A percentile compares a stretch with the other conserved stretches of the same genome.
These are phyloP conservation scores for Neolamprologus caudopunctatus DNA, from an alignment of 2,113 vertebrate species.

Conservation along the genomic window DNA sequence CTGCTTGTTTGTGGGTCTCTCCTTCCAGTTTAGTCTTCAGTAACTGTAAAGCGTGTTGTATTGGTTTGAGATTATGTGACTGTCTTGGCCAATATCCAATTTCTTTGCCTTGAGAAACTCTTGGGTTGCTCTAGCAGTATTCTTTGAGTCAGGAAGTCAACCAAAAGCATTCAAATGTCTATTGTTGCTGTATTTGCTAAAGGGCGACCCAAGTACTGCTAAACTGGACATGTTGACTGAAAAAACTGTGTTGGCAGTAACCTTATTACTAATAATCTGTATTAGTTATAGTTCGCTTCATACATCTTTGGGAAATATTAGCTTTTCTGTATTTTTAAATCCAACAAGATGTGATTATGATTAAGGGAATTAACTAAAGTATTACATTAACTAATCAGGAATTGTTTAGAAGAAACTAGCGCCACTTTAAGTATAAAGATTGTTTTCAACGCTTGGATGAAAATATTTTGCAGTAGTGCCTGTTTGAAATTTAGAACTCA, in stretches of 20 bases:
- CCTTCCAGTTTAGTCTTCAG: neutral
- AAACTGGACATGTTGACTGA: fast-evolving
- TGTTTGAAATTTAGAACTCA: neutral
- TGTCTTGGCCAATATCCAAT: neutral
- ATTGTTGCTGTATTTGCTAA: neutral
- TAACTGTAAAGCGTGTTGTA: neutral
- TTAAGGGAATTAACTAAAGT: neutral
- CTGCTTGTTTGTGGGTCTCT: neutral
- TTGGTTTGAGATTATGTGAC: neutral
- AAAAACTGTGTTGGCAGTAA: neutral
- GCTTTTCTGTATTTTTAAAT: neutral
- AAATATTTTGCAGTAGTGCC: neutral
- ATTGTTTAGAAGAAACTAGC: neutral
- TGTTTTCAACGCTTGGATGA: neutral
- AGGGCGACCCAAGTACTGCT: neutral
- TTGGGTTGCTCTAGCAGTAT: neutral
- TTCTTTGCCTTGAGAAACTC: neutral
- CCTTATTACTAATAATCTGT: neutral
- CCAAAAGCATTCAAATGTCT: neutral
- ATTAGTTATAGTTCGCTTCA: fast-evolving
- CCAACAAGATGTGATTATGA: neutral
- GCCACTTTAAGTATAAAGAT: neutral
- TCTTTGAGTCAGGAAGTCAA: neutral
- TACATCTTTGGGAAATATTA: neutral
- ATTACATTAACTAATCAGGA: neutral